Conservation (phyloP, 2,113 vertebrate genomes). For the Sorex araneus region DNA sequence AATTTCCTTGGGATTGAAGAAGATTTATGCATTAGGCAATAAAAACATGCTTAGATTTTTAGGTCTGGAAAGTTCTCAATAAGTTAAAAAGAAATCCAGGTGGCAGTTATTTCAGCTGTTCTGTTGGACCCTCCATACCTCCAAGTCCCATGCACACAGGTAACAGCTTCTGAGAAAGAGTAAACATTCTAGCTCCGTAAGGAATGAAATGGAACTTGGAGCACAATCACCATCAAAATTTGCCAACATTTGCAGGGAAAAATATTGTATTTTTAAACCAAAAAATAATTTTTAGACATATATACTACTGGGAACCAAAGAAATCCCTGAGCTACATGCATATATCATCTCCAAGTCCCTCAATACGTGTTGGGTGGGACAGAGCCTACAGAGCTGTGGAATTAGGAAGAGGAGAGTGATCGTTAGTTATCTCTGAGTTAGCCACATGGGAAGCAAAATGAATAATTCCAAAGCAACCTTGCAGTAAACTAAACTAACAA, state of each 20-base stretch:
- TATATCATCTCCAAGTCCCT: slow-evolving; percentile 38
- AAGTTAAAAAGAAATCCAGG: not conserved
- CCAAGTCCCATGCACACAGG: not conserved
- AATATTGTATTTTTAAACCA: slow-evolving; percentile 41
- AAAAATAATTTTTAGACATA: slow-evolving; percentile 66
- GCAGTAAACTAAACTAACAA: not conserved
- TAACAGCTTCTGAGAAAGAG: slow-evolving; percentile 46
- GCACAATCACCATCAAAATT: slow-evolving; percentile 73
- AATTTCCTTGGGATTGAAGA: not conserved
- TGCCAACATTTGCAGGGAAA: slow-evolving; percentile 64
- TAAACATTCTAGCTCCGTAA: slow-evolving; percentile 65
- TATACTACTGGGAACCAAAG: not conserved
- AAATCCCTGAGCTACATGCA: slow-evolving; percentile 11
- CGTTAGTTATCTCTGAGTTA: not conserved
- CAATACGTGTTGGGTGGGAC: not conserved
- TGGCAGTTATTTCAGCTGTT: slow-evolving; percentile 19
- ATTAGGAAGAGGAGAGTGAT: not conserved
- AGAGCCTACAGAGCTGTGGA: not conserved
- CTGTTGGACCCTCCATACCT: not conserved
- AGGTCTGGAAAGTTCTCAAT: not conserved
- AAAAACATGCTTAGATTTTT: not conserved
- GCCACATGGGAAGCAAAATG: not conserved
- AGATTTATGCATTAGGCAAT: not conserved
- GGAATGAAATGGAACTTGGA: slow-evolving; percentile 78
- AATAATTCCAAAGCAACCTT: not conserved